Conservation (phyloP, 1,140 invertebrate species). For the Onthophagus taurus region DNA sequence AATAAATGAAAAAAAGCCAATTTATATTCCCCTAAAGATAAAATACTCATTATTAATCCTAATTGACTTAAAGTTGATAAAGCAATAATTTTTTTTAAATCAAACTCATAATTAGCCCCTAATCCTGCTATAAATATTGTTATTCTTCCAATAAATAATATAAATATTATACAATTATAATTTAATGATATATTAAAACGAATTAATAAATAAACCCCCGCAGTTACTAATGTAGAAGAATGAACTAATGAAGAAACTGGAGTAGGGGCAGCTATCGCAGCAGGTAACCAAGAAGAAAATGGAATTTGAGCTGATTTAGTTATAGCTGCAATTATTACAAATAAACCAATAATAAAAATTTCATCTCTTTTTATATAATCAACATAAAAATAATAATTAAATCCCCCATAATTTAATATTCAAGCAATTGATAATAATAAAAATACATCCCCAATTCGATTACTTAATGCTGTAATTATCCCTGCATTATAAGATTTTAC, state of each 20-base stretch:
- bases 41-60: constrained; percentile 53
- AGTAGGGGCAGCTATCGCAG: constrained; percentile 50
- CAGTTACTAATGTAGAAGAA: not conserved
- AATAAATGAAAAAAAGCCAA: constrained; percentile 55
- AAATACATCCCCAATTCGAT: constrained; percentile 51
- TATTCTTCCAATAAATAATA: constrained; percentile 38
- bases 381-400: constrained; percentile 43
- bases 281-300: constrained; percentile 59
- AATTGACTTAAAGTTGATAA: constrained; percentile 60
- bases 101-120: constrained; percentile 50
- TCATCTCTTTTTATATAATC: constrained; percentile 38
- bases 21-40: constrained; percentile 39
- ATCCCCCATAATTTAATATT: constrained; percentile 46
- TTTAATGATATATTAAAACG: constrained; percentile 44
- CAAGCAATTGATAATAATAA: constrained; percentile 47
- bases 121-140: constrained; percentile 53
- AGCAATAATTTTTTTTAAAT: constrained; percentile 64
- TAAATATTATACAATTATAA: constrained; percentile 20
- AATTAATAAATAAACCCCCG: constrained; percentile 61
- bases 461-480: constrained; percentile 51
- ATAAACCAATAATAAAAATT: too few relatives aligned
- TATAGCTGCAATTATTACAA: too few relatives aligned
- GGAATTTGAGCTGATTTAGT: constrained; percentile 67
- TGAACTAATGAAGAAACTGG: constrained; percentile 1
- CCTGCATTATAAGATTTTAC: constrained; percentile 48